phyloP scores from a whole-genome alignment of 2,797 vertebrate species.

The Okamejei kenojei region DNA sequence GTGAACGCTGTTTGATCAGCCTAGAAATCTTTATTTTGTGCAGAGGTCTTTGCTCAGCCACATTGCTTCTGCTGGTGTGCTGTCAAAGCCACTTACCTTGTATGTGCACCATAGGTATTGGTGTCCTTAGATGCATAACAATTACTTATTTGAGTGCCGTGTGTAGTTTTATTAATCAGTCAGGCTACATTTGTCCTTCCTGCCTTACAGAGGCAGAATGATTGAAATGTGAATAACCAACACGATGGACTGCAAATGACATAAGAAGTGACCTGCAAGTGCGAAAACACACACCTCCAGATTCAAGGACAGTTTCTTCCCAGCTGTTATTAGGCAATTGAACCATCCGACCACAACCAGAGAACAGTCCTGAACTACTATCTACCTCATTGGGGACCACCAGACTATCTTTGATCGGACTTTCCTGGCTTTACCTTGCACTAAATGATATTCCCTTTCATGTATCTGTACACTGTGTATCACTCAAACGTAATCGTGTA shows the following conservation, averaged over 20 bases:
- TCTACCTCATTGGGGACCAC: too few relatives aligned
- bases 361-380: too few relatives aligned
- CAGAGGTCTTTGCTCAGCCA: background rate
- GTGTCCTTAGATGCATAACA: constrained; percentile 23
- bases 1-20: constrained; percentile 1
- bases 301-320: too few relatives aligned
- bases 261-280: background rate
- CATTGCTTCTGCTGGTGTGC: background rate
- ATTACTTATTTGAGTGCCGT: background rate
- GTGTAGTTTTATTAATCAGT: background rate
- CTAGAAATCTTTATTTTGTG: constrained; percentile 18
- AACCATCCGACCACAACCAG: too few relatives aligned
- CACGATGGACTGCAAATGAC: background rate
- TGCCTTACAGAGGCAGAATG: background rate
- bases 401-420: too few relatives aligned
- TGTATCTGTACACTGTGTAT: too few relatives aligned
- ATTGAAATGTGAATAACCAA: background rate
- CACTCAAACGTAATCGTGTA: too few relatives aligned
- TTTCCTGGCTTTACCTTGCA: too few relatives aligned
- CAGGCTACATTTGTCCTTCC: background rate
- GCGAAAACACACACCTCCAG: too few relatives aligned
- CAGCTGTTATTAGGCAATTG: too few relatives aligned
- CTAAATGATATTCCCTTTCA: too few relatives aligned
- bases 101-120: background rate
- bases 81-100: constrained; percentile 26